Evolutionary conservation across 2,888 invertebrate species (phyloP), one percentile per base, ranked within the genome.

Genomic region (Drosophila tripunctata): DNA sequence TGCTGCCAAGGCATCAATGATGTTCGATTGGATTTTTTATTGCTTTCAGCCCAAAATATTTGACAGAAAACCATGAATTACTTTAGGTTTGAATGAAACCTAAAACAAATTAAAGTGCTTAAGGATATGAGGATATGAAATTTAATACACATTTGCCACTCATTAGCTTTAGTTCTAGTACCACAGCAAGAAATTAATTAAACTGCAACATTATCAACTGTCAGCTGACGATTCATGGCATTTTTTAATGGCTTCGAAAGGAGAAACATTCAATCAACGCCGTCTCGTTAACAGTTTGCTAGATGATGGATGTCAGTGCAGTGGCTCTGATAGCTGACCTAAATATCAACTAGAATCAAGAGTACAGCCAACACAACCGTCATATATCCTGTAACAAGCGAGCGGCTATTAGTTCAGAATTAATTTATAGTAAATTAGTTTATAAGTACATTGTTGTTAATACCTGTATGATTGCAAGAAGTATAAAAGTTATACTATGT

Each of bases 211-310:
- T 41, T 51, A 71, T 55, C 48, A 52, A 38, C 50, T 51, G 50
- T n/a, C 24, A 54, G 50, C 22, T 44, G 48, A 43, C 17, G 19
- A 24, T 24, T 27, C 35, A 41, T 51, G 40, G 12, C 8, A 62
- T 62, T 62, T 50, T 62, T 30, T 56, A 57, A 62, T 62, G 48
- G 44, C 30, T 50, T 27, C 19, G 8, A 52, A 57, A 45, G 35
- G 24, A 57, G 38, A 19, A 31, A 24, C 57, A 57, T 64, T 75
- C 70, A 69, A 75, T 71, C 45, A 70, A 64, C 50, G 63, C 38
- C 38, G 40, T 50, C 63, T 69, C 70, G 70, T 75, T 69, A 63
- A 33, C 48, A 50, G 44, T 5, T 41, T 50, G 24, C 10, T 27
- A 21, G 41, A 51, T 51, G 58, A 58, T 58, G 45, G 45, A 55